Conservation (phyloP, 1,140 invertebrate species). For the Drosophila nasuta region DNA sequence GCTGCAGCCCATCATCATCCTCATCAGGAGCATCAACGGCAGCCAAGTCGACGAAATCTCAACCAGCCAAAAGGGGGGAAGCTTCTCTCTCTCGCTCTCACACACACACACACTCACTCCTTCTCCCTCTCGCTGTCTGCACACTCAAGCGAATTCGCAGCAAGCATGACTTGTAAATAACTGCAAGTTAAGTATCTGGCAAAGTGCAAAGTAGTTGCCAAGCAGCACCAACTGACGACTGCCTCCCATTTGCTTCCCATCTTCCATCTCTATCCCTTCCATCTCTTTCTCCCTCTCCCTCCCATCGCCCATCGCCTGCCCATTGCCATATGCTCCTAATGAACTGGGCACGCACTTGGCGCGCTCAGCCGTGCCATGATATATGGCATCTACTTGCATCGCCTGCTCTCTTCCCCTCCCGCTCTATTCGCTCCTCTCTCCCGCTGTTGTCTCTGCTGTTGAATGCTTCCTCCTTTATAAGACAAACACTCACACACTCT, state of each 20-base stretch:
- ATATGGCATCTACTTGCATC: slow-evolving; percentile 57
- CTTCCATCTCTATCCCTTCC: not conserved
- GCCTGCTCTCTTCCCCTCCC: not conserved
- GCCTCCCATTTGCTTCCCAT: slow-evolving; percentile 27
- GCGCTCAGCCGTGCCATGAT: slow-evolving; percentile 82
- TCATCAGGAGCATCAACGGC: slow-evolving; percentile 45
- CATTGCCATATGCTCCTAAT: slow-evolving; percentile 61
- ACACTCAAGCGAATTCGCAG: slow-evolving; percentile 82
- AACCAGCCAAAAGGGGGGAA: slow-evolving; percentile 3
- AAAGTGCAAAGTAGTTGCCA: slow-evolving; percentile 84
- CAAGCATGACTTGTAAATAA: slow-evolving; percentile 84
- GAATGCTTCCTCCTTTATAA: slow-evolving; percentile 11
- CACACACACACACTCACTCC: too few relatives aligned
- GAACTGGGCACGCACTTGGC: slow-evolving; percentile 79
- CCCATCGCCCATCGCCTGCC: not conserved
- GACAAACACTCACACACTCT: slow-evolving; percentile 5
- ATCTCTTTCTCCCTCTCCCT: not conserved
- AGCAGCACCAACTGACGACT: slow-evolving; percentile 55
- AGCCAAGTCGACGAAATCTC: slow-evolving; percentile 40
- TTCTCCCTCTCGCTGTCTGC: slow-evolving; percentile 20
- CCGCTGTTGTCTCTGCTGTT: slow-evolving; percentile 9
- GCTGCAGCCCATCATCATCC: slow-evolving; percentile 56
- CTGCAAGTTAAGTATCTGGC: slow-evolving; percentile 84
- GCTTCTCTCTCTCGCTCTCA: not conserved
- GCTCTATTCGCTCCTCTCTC: not conserved